Conservation (phyloP, 2,888 invertebrate species). For the Cyrtodaria siliqua region DNA sequence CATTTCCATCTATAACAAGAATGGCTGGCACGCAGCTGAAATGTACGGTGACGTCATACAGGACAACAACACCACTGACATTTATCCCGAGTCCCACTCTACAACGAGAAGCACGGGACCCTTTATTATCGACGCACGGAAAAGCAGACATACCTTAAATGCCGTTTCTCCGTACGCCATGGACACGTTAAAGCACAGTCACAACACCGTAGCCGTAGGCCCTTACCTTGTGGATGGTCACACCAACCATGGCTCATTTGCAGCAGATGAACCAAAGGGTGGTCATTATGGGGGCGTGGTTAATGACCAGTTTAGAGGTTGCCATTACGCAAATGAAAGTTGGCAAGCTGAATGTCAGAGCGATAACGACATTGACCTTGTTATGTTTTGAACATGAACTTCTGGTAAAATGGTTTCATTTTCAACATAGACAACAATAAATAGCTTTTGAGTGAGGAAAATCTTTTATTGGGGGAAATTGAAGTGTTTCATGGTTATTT, state of each 20-base stretch:
- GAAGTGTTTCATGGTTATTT: too few relatives aligned
- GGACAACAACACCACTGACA: conserved; percentile 48
- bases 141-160: neutral
- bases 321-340: conserved; percentile 42
- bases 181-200: conserved; percentile 10
- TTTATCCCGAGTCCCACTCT: conserved; percentile 45
- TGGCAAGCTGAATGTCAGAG: conserved; percentile 43
- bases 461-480: too few relatives aligned
- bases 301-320: neutral
- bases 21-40: conserved; percentile 51
- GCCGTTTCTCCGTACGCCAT: conserved; percentile 7
- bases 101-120: conserved; percentile 55
- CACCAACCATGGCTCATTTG: conserved; percentile 6
- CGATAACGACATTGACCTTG: conserved; percentile 45
- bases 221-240: conserved; percentile 51
- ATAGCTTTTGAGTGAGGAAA: too few relatives aligned
- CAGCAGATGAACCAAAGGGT: neutral
- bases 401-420: too few relatives aligned
- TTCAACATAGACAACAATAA: too few relatives aligned
- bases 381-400: conserved; percentile 48
- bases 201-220: too few relatives aligned
- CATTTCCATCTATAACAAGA: conserved; percentile 51
- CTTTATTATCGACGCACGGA: conserved; percentile 36
- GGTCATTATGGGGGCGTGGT: neutral
- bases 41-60: conserved; percentile 14